A percentile compares a stretch with the other conserved stretches of the same genome.
phyloP scores from a whole-genome alignment of 2,888 invertebrate genomes.

The Strigamia transsilvanica region DNA sequence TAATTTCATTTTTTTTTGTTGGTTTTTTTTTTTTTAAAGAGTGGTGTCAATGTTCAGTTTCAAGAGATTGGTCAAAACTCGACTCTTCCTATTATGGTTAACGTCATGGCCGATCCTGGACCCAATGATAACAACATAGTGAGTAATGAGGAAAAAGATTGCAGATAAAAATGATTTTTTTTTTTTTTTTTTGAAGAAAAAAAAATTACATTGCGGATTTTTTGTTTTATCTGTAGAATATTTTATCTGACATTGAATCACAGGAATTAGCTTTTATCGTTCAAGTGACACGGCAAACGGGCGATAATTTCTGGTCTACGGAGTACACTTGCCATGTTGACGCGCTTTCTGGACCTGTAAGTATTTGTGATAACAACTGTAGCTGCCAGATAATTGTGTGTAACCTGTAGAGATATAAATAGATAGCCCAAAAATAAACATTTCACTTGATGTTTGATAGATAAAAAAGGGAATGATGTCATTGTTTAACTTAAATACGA shows the following conservation, averaged over 20 bases:
- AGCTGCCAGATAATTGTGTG: conserved; percentile 3
- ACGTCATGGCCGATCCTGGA: conserved; percentile 48
- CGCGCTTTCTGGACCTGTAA: conserved; percentile 41
- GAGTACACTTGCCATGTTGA: conserved; percentile 34
- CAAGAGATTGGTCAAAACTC: conserved; percentile 37
- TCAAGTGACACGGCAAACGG: conserved; percentile 46
- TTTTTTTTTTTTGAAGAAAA: neutral
- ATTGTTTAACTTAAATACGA: neutral
- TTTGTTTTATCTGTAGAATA: conserved; percentile 40
- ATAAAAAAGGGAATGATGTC: neutral
- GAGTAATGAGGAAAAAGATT: conserved; percentile 15
- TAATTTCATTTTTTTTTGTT: neutral
- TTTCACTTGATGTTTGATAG: neutral
- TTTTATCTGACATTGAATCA: conserved; percentile 33
- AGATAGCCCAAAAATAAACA: neutral
- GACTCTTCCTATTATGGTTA: neutral
- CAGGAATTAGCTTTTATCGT: neutral
- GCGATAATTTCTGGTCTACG: conserved; percentile 40
- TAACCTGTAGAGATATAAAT: neutral
- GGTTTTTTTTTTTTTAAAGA: conserved; percentile 35
- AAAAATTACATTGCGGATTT: neutral
- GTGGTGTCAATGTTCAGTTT: conserved; percentile 34
- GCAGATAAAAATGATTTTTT: neutral
- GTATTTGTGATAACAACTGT: conserved; percentile 7
- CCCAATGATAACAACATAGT: conserved; percentile 34